Evolutionary conservation across 2,888 invertebrate genomes (phyloP), one percentile per base, ranked within the genome.

Genomic region (Himalopsyche tibetana): DNA sequence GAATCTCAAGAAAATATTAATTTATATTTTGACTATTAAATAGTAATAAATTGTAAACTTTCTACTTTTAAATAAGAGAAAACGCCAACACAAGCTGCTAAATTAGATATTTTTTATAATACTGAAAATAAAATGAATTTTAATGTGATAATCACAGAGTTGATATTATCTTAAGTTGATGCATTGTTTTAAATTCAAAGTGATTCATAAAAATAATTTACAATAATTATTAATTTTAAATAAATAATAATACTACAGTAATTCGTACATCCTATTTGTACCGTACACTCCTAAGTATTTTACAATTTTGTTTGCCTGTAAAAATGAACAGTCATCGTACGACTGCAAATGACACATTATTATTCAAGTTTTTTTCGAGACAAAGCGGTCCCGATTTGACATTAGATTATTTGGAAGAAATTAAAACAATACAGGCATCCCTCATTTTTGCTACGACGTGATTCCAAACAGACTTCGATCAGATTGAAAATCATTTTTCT

Each of bases 91-190:
- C 4, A 80, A 80, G 45, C 40, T 5, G 45, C 40, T n/a, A 42
- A 80, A 28, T 45, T n/a, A 15, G 5, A 45, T 15, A 42, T 80
- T 42, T 11, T 80, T 80, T 80, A n/a, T 80, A 80, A 80, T 80
- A 80, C 80, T 38, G 74, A 74, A 74, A 28, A 74, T 63, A 63
- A 63, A 80, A 80, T 80, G 36, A 80, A 28, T 15, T 79, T 38
- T 79, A n/a, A 80, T 40, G 80, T 80, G 40, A 9, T 80, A 28
- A 63, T 63, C 28, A 63, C 63, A 63, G 63, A 63, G 15, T 19
- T 28, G 63, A 63, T 74, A 74, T 12, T 4, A 74, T 36, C 74
- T 74, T 12, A 74, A 74, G 15, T 15, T 12, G 15, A 74, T 74
- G 36, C 36, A 74, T 12, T 74, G n/a, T 63, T 63, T 74, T 15